These are phyloP conservation scores for Antigone vipio DNA, from an alignment of 2,113 vertebrate species.

Conservation along the genomic window DNA sequence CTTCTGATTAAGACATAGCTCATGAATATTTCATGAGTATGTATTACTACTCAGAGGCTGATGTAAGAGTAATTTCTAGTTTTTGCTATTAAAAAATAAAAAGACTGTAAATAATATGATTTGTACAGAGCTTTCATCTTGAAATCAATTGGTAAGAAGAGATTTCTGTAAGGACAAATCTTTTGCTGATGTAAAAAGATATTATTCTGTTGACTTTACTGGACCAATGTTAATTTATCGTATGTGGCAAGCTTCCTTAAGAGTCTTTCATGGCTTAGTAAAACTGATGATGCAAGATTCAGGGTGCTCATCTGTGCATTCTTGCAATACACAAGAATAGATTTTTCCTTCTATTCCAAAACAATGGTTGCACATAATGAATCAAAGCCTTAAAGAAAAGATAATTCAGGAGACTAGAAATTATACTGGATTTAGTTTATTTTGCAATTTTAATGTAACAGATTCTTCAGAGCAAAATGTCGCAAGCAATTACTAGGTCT, in stretches of 20 bases:
- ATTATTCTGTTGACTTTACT: not conserved
- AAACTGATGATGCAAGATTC: not conserved
- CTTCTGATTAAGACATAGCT: not conserved
- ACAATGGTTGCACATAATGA: not conserved
- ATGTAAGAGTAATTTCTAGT: not conserved
- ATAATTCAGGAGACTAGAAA: not conserved
- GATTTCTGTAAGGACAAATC: not conserved
- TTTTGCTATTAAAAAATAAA: not conserved
- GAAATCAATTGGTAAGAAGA: not conserved
- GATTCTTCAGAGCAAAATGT: not conserved
- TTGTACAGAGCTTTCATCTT: not conserved
- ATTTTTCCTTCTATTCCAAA: not conserved
- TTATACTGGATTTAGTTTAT: not conserved
- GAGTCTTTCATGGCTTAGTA: not conserved
- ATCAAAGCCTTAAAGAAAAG: not conserved
- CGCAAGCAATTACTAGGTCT: not conserved
- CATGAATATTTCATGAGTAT: not conserved
- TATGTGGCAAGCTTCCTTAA: not conserved
- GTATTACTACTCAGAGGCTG: not conserved
- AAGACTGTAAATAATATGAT: not conserved
- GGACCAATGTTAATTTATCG: not conserved
- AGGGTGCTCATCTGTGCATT: not conserved
- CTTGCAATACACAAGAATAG: not conserved
- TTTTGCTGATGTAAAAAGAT: not conserved
- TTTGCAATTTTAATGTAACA: not conserved